These are phyloP conservation scores for Bombylius major DNA, from an alignment of 2,888 invertebrate genomes.

Conservation along the genomic window DNA sequence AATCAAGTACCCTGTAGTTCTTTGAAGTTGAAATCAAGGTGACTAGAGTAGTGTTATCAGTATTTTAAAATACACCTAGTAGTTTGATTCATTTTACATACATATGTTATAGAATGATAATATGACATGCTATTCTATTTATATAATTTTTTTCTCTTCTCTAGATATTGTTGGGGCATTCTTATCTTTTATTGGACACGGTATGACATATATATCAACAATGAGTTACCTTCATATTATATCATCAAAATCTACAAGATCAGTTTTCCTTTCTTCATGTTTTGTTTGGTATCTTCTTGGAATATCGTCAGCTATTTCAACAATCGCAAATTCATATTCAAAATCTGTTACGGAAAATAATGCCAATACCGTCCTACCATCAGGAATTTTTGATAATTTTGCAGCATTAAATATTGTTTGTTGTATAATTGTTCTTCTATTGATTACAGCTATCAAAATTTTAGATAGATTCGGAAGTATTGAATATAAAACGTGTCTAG, in stretches of 20 bases:
- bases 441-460: slow-evolving; percentile 24
- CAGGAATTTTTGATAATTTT: background rate
- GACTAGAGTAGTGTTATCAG: no score
- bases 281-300: slow-evolving; percentile 28
- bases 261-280: slow-evolving; percentile 23
- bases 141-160: background rate
- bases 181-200: slow-evolving; percentile 28
- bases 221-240: slow-evolving; percentile 26
- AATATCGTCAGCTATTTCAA: slow-evolving; percentile 25
- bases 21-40: no score
- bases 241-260: slow-evolving; percentile 23
- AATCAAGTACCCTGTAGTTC: no score
- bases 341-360: background rate
- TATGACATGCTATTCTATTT: no score
- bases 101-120: no score
- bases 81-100: no score
- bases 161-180: slow-evolving; percentile 28
- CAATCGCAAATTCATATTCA: background rate
- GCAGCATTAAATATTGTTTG: background rate
- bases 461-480: slow-evolving; percentile 24
- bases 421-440: background rate
- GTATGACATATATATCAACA: slow-evolving; percentile 26
- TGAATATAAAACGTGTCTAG: slow-evolving; percentile 27
- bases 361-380: background rate
- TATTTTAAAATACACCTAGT: no score